A percentile compares a stretch with the other conserved stretches of the same genome.
These are phyloP conservation scores for Brachionus manjavacas DNA, from an alignment of 1,140 invertebrate genomes.

Conservation along the genomic window DNA sequence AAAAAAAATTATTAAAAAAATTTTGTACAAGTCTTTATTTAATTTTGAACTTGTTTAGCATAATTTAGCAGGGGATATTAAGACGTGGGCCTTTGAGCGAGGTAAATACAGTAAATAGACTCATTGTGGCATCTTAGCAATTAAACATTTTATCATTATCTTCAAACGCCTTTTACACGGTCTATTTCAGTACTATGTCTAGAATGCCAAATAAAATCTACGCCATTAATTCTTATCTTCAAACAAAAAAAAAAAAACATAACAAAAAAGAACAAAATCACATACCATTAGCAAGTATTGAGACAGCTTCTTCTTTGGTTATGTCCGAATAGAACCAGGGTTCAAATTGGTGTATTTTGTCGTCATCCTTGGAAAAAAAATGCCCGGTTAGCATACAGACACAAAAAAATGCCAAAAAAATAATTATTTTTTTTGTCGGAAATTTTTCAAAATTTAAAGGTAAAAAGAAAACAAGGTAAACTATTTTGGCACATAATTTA, in stretches of 20 bases:
- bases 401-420: background rate
- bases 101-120: background rate
- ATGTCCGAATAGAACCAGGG: constrained; percentile 92
- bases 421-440: background rate
- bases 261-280: background rate
- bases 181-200: background rate
- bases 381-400: background rate
- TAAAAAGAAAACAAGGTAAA: constrained; percentile 37
- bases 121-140: background rate
- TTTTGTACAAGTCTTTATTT: too few species aligned
- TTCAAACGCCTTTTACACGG: background rate
- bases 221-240: too few species aligned
- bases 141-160: background rate
- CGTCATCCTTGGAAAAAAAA: constrained; percentile 12
- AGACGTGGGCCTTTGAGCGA: too few species aligned
- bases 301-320: constrained; percentile 90
- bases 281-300: constrained; percentile 81
- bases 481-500: constrained; percentile 36
- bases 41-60: background rate
- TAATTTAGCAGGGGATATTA: too few species aligned
- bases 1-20: too few species aligned
- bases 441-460: background rate
- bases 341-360: constrained; percentile 26
- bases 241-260: background rate
- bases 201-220: background rate